Percentiles rank a stretch among this genome's conserved stretches.
Conservation (phyloP, 2,888 invertebrate species). For the Himalopsyche kuldschensis region DNA sequence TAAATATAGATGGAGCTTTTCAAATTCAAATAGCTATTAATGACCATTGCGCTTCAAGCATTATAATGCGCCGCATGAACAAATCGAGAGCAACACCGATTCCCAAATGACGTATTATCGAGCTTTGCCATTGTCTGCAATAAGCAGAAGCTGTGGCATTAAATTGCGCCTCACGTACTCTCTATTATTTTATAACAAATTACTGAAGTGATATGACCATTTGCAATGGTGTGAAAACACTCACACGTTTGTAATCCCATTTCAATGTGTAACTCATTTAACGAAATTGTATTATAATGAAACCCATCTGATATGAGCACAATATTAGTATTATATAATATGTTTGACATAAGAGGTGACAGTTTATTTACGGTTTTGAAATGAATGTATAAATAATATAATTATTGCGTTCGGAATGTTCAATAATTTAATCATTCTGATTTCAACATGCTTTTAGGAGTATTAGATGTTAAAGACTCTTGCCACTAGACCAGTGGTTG, state of each 20-base stretch:
- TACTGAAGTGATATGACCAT: constrained; percentile 12
- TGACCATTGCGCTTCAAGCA: constrained; percentile 8
- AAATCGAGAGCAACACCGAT: constrained; percentile 7
- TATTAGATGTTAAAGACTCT: no score
- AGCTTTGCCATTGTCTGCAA: constrained; percentile 3
- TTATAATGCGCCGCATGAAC: constrained; percentile 1
- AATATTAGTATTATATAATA: no score
- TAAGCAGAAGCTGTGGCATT: constrained; percentile 3
- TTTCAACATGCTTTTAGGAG: no score
- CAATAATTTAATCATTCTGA: no score
- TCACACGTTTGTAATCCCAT: background rate
- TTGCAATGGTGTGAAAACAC: background rate
- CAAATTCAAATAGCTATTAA: background rate
- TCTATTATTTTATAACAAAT: constrained; percentile 18
- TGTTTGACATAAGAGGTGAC: no score
- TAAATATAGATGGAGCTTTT: background rate
- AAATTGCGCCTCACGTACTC: constrained; percentile 24
- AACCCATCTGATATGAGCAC: background rate
- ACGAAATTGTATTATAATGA: background rate
- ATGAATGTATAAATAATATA: no score
- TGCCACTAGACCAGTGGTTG: no score
- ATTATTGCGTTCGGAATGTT: no score
- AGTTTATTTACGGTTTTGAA: no score
- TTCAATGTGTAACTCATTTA: background rate
- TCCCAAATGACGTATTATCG: constrained; percentile 14